Evolutionary conservation across 2,888 invertebrate genomes (phyloP).

Genomic region (Phengaris arion): DNA sequence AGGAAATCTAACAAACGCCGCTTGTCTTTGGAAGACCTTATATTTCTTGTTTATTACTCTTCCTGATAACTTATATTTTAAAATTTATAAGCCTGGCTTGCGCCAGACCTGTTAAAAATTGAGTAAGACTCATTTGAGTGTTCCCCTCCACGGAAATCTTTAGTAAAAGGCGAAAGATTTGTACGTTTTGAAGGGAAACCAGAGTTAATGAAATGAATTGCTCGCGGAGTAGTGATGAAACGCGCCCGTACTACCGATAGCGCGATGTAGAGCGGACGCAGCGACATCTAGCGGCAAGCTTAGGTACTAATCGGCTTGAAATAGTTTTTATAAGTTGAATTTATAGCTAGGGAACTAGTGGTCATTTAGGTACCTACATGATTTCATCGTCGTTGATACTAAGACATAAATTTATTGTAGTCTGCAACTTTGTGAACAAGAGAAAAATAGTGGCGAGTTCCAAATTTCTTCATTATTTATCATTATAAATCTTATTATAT

Average conservation of each 20-base stretch:
- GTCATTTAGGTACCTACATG: too few relatives aligned
- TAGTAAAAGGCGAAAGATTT: conserved; percentile 90
- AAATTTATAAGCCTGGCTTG: not conserved
- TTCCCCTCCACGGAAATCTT: conserved; percentile 88
- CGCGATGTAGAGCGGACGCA: not conserved
- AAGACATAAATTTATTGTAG: too few relatives aligned
- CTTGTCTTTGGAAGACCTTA: too few relatives aligned
- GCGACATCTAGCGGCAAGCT: conserved; percentile 10
- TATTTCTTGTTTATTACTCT: too few relatives aligned
- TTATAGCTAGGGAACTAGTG: not conserved
- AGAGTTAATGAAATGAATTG: conserved; percentile 27
- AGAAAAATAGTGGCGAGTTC: too few relatives aligned
- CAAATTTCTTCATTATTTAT: too few relatives aligned
- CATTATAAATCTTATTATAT: too few relatives aligned
- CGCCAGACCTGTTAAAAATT: conserved; percentile 36
- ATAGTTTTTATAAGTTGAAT: not conserved
- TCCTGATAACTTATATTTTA: too few relatives aligned
- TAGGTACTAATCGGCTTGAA: not conserved
- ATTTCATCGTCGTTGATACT: too few relatives aligned
- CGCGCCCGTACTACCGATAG: not conserved
- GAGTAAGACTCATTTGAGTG: conserved; percentile 83
- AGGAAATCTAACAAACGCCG: too few relatives aligned
- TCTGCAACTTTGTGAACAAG: too few relatives aligned
- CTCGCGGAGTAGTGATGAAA: not conserved
- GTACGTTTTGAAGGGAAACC: conserved; percentile 62